A percentile compares a stretch with the other conserved stretches of the same genome.
phyloP scores from a whole-genome alignment of 30 jellyfish, hydroid and myxozoan genomes.

The Cassiopea xamachana region DNA sequence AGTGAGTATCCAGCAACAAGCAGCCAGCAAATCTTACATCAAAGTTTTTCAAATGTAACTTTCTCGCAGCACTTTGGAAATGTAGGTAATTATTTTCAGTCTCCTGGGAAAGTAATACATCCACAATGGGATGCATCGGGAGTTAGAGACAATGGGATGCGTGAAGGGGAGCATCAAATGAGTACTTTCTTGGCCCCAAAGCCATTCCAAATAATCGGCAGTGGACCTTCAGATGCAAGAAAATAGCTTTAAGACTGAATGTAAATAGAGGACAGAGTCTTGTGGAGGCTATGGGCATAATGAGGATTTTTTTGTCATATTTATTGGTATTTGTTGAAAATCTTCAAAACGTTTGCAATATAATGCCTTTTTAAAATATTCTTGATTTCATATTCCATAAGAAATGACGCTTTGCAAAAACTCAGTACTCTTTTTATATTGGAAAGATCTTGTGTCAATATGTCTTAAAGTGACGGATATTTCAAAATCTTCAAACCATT shows the following conservation, averaged over 20 bases:
- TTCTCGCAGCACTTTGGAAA: constrained; percentile 26
- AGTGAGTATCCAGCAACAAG: constrained; percentile 33
- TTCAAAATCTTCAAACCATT: no score
- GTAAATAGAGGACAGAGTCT: neutral
- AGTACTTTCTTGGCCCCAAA: constrained; percentile 18
- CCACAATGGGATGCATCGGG: constrained; percentile 42
- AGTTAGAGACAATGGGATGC: constrained; percentile 38
- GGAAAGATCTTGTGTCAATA: no score
- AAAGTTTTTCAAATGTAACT: constrained; percentile 28
- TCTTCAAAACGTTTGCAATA: no score
- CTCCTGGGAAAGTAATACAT: constrained; percentile 37
- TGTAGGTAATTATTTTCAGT: constrained; percentile 30
- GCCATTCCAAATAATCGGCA: constrained; percentile 52
- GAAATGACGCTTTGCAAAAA: no score
- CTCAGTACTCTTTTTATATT: no score
- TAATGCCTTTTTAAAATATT: no score
- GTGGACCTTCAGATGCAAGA: constrained; percentile 22
- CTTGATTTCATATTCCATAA: no score
- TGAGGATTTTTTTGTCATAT: neutral
- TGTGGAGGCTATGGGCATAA: neutral
- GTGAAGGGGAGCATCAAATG: constrained; percentile 34
- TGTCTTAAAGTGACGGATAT: no score
- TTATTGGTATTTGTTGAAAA: neutral
- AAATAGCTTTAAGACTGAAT: neutral
- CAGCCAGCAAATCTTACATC: constrained; percentile 41